phyloP scores from a whole-genome alignment of 2,113 vertebrate genomes.

The Apodemus speciosus region DNA sequence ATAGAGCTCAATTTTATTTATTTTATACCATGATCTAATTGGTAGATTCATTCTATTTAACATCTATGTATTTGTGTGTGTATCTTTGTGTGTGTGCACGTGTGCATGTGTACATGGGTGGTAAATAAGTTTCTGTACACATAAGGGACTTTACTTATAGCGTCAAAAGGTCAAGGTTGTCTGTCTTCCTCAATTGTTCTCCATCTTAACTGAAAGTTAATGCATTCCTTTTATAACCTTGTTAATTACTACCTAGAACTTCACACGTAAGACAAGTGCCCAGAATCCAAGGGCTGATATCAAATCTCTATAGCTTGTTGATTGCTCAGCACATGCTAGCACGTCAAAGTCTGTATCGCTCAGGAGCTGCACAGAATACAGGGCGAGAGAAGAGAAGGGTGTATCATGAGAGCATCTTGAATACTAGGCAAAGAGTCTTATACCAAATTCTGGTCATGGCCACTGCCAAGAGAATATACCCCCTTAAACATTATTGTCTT shows the following conservation, averaged over 20 bases:
- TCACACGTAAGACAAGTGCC: not conserved
- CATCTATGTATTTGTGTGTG: not conserved
- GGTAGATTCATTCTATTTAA: not conserved
- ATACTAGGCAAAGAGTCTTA: not conserved
- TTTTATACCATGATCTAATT: not conserved
- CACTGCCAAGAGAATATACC: not conserved
- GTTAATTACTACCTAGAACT: not conserved
- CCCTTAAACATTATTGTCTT: not conserved
- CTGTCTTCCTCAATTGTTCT: not conserved
- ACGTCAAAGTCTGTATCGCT: not conserved
- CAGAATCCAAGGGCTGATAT: not conserved
- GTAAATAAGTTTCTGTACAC: not conserved
- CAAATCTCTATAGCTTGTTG: not conserved
- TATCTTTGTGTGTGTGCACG: not conserved
- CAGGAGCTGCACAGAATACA: not conserved
- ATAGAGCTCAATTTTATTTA: not conserved
- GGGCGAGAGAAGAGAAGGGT: not conserved
- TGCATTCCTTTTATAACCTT: not conserved
- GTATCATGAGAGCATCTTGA: not conserved
- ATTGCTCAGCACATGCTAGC: not conserved
- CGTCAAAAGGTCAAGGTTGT: not conserved
- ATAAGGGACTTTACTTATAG: not conserved
- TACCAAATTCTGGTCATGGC: not conserved
- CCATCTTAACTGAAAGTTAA: not conserved
- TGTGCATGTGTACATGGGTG: too few relatives aligned